A percentile compares a stretch with the other conserved stretches of the same genome.
phyloP scores from a whole-genome alignment of 2,797 vertebrate genomes.

The Labroides dimidiatus region DNA sequence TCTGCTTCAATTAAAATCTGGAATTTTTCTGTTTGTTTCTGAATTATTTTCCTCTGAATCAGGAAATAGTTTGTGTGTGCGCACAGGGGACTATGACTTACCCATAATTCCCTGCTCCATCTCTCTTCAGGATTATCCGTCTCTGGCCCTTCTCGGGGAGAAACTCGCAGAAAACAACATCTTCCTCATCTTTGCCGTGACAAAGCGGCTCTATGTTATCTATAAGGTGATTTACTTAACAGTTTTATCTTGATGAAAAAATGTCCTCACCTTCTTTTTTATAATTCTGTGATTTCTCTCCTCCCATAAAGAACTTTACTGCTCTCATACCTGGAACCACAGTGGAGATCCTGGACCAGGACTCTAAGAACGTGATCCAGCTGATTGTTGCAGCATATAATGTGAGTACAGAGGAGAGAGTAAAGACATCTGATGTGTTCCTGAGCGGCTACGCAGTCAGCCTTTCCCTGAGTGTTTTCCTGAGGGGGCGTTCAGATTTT shows the following conservation, averaged over 20 bases:
- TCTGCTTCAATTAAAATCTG: background rate
- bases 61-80: no score
- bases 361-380: slow-evolving; percentile 98
- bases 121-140: slow-evolving; percentile 92
- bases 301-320: slow-evolving; percentile 89
- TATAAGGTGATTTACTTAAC: slow-evolving; percentile 88
- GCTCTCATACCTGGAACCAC: slow-evolving; percentile 96
- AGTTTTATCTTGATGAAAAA: no score
- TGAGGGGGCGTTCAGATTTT: slow-evolving; percentile 31
- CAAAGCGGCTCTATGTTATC: slow-evolving; percentile 91
- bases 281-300: background rate
- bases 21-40: background rate
- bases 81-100: background rate
- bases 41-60: no score
- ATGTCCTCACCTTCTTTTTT: background rate
- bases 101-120: background rate
- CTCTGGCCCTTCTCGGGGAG: slow-evolving; percentile 95
- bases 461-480: slow-evolving; percentile 39
- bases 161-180: slow-evolving; percentile 98
- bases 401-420: slow-evolving; percentile 88
- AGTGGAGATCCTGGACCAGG: slow-evolving; percentile 95
- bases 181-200: slow-evolving; percentile 96
- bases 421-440: no score
- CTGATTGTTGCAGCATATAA: slow-evolving; percentile 95
- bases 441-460: background rate